Base-by-base conservation (phyloP, 2,888 invertebrate species). In the Xestoiulus laeticollis region DNA sequence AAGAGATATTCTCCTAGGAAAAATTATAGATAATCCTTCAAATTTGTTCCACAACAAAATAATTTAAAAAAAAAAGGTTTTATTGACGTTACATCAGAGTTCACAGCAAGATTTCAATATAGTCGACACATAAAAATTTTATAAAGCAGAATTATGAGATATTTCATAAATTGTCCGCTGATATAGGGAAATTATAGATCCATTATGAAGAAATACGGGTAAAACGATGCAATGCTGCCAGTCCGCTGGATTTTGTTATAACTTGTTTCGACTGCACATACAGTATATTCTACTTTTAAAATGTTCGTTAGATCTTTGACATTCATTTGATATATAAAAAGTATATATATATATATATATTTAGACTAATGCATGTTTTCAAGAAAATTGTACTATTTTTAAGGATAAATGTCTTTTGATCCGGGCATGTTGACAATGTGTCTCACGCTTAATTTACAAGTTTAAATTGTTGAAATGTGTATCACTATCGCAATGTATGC, bases 231-330 rank as follows among this genome's bases (percentile, higher is more conserved):
- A 68, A 68, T 68, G 68, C 22, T 53, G 53, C 53, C 53, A 53
- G 5, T 53, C 0, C n/a, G 14, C 16, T 68, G 68, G 68, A 68
- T 12, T 68, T 68, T 68, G 68, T 68, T 68, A 68, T 68, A 68
- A 68, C 68, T 22, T 26, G 68, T 68, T 68, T 68, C 68, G 68
- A 68, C 68, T 68, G 68, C 68, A 68, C 68, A 68, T 68, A 48
- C 16, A 16, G 16, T 48, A 68, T 26, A 68, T 68, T 68, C 68
- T 22, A 68, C 68, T 68, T 68, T 26, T 68, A 68, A 68, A 26
- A 68, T 68, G 68, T 68, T 68, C 68, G 68, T 68, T 68, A 68
- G 68, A 68, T 68, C 68, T 68, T 68, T 68, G 68, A 68, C 68
- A 68, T 68, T 68, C 22, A 68, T 68, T 68, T 68, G 68, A 68